These are phyloP conservation scores for Propithecus deckenii DNA, from an alignment of 2,797 vertebrate species.

Conservation along the genomic window DNA sequence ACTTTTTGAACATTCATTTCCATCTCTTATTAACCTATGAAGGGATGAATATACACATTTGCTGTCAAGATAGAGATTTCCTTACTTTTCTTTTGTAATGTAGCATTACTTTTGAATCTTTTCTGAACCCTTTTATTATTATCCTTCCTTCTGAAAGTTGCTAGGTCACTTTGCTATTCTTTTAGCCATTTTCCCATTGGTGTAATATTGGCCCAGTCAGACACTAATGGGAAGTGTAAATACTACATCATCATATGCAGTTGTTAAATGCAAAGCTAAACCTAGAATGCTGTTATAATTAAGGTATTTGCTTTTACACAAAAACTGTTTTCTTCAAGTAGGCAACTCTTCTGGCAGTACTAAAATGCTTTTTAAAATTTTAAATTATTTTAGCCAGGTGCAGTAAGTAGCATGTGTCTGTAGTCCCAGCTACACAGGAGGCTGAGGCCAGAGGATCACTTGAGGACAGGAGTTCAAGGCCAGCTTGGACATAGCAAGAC, in stretches of 20 bases:
- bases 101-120: slow-evolving; percentile 27
- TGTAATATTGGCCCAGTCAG: neutral
- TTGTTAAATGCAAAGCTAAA: slow-evolving; percentile 10
- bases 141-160: slow-evolving; percentile 35
- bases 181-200: slow-evolving; percentile 29
- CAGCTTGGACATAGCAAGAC: neutral
- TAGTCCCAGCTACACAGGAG: neutral
- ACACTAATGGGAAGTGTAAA: slow-evolving; percentile 24
- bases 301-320: neutral
- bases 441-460: neutral
- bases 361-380: slow-evolving; percentile 31
- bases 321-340: slow-evolving; percentile 19
- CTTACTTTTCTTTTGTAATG: slow-evolving; percentile 37
- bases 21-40: neutral
- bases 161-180: neutral
- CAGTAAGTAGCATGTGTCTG: neutral
- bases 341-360: neutral
- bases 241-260: neutral
- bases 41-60: neutral
- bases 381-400: neutral
- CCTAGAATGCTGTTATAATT: neutral
- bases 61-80: neutral
- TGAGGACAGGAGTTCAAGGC: neutral
- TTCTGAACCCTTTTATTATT: neutral
- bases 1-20: slow-evolving; percentile 34